Percentiles rank a stretch among this genome's conserved stretches.
phyloP scores from a whole-genome alignment of 2,888 invertebrate species.

The Parthenolecanium corni region DNA sequence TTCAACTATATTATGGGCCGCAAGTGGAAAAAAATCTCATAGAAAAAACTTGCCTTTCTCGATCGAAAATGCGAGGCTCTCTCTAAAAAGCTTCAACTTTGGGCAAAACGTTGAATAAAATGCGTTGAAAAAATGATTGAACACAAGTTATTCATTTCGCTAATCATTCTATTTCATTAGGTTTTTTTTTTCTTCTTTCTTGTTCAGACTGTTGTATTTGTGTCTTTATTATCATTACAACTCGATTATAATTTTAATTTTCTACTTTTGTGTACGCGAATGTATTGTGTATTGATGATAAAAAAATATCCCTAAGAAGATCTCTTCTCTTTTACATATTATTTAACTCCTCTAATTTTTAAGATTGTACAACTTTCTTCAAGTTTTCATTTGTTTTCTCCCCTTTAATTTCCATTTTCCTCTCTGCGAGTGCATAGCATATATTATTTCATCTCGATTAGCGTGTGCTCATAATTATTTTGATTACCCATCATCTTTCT shows the following conservation, averaged over 20 bases:
- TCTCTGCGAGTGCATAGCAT: not conserved
- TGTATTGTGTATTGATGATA: not conserved
- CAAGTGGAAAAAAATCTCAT: too few species aligned
- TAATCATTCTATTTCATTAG: not conserved
- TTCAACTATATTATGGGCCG: too few species aligned
- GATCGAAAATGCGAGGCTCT: not conserved
- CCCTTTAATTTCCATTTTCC: not conserved
- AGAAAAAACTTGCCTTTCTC: too few species aligned
- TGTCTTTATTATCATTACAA: conserved; percentile 1
- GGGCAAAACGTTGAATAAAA: conserved; percentile 3
- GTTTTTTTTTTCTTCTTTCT: not conserved
- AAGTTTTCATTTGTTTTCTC: not conserved
- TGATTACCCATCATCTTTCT: not conserved
- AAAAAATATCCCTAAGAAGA: conserved; percentile 7
- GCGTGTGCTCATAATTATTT: not conserved
- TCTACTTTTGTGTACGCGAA: conserved; percentile 10
- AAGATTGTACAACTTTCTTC: not conserved
- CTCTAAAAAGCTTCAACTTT: not conserved
- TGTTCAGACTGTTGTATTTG: conserved; percentile 6
- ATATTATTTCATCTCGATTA: not conserved
- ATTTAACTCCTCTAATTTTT: not conserved
- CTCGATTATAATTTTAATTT: conserved; percentile 12
- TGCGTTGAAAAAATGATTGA: not conserved
- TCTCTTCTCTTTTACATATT: conserved; percentile 12
- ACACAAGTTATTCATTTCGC: not conserved